Base-by-base conservation (phyloP, 2,888 invertebrate species). In the Electrophaes corylata region DNA sequence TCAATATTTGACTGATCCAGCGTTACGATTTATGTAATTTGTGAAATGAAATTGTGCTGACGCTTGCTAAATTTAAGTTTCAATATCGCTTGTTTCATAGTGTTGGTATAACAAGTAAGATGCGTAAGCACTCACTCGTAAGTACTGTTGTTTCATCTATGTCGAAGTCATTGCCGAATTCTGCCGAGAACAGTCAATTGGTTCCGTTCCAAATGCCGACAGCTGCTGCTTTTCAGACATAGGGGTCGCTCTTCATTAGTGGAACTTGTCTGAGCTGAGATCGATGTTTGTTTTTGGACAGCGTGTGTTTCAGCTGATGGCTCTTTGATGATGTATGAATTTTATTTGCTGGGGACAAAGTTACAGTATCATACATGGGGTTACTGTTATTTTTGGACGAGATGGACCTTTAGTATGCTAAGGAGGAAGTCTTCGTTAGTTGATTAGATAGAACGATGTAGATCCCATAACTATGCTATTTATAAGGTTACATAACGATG, bases 211-310 rank as follows among this genome's bases (percentile, higher is more conserved):
- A 81, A 83, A 90, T 87, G 84, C 79, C 82, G 79, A 85, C 91
- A 91, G 91, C 91, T 91, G 91, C 88, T 88, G 81, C 76, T 76
- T 87, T 91, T 91, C 90, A 86, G 87, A 87, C 74, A 78, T 83
- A 76, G 86, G 88, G 90, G 86, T 79, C 79, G 80, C 84, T 89
- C 87, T 91, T 91, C 91, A 91, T 91, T 91, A 91, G 87, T 81
- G 80, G 76, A 86, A 85, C 91, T 91, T 91, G 91, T 91, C 91
- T 89, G 82, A 72, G 68, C 78, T 73, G 84, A 91, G 90, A 91
- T 91, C 83, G 90, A 91, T 91, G 91, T 91, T 91, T 89, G 88
- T 91, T 90, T 88, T 88, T 83, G 87, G 86, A 84, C 84, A 83
- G 82, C 83, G 81, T 78, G 84, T 78, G 81, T 70, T 69, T 66